phyloP scores from a whole-genome alignment of 2,888 invertebrate genomes.

The Drosophila mimetica region DNA sequence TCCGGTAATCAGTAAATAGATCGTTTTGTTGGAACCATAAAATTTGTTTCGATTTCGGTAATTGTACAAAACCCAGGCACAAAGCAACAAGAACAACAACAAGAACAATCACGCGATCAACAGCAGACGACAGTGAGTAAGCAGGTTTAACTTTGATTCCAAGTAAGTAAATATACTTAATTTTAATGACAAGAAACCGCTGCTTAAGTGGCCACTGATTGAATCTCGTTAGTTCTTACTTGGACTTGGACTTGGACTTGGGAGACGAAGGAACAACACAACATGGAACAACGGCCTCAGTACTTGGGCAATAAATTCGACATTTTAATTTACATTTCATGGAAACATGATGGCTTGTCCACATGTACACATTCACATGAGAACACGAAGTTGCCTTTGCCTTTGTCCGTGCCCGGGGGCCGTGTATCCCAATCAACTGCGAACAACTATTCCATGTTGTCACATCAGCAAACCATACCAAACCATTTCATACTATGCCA shows the following conservation, averaged over 20 bases:
- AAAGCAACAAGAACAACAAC: neutral
- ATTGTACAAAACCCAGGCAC: slow-evolving; percentile 13
- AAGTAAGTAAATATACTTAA: slow-evolving; percentile 71
- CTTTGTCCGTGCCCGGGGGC: too few species aligned
- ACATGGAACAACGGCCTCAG: slow-evolving; percentile 23
- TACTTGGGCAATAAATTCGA: slow-evolving; percentile 74
- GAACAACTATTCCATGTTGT: slow-evolving; percentile 11
- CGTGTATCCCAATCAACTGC: neutral
- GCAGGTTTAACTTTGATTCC: slow-evolving; percentile 56
- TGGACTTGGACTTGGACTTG: too few species aligned
- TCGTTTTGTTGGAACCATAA: slow-evolving; percentile 26
- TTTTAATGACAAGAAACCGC: slow-evolving; percentile 72
- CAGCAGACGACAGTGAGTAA: slow-evolving; percentile 7
- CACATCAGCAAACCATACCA: neutral
- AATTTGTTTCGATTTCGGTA: slow-evolving; percentile 34
- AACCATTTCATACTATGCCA: too few species aligned
- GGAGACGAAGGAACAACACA: too few species aligned
- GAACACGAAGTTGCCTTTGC: neutral
- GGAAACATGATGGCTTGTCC: slow-evolving; percentile 55
- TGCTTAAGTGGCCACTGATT: slow-evolving; percentile 71
- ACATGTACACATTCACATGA: neutral
- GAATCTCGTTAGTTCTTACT: slow-evolving; percentile 65
- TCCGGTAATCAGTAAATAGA: slow-evolving; percentile 14
- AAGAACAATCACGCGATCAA: slow-evolving; percentile 7
- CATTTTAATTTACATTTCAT: slow-evolving; percentile 76